Evolutionary conservation across 2,888 invertebrate genomes (phyloP), one percentile per base, ranked within the genome.

Genomic region (Salticus scenicus): DNA sequence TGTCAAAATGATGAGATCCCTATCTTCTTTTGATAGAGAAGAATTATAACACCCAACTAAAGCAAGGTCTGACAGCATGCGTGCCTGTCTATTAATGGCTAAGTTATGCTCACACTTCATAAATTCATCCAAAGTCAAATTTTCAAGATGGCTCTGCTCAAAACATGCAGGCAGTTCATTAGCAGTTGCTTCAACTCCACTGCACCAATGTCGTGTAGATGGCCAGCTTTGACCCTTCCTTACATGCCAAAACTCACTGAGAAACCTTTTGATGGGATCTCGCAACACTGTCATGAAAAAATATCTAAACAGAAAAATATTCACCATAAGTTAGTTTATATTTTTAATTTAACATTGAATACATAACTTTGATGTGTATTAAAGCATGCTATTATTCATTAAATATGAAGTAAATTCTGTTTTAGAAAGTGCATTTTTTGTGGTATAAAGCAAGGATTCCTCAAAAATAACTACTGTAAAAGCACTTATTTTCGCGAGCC

Each of bases 181-280:
- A 37, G 89, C 88, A 0, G 90, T 89, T 33, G 90, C 89, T 57
- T 94, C 94, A 51, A 95, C 93, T 88, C 93, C 94, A 82, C 93
- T 93, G 90, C 94, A 94, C 91, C 92, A 92, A 87, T 94, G 93
- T 42, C 93, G 91, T 5, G 94, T 92, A 70, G 95, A 96, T 91
- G 96, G 96, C 98, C 98, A 98, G 64, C 98, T 98, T 17, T 76
- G 77, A 41, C 98, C 98, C 31, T 99, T 94, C 90, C 97, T 96
- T 69, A 99, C 98, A 92, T 99, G 99, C 72, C 97, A 94, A 92
- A 96, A 99, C 92, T 99, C 99, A 83, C 98, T 98, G 90, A 99
- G 93, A 92, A 97, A 99, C 89, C 97, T 94, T 78, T 96, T 94
- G 63, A 98, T 95, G 0, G 99, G 99, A 90, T 99, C 97, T 87